Conservation (phyloP, 1,140 invertebrate species). For the Holcopasites calliopsidis region DNA sequence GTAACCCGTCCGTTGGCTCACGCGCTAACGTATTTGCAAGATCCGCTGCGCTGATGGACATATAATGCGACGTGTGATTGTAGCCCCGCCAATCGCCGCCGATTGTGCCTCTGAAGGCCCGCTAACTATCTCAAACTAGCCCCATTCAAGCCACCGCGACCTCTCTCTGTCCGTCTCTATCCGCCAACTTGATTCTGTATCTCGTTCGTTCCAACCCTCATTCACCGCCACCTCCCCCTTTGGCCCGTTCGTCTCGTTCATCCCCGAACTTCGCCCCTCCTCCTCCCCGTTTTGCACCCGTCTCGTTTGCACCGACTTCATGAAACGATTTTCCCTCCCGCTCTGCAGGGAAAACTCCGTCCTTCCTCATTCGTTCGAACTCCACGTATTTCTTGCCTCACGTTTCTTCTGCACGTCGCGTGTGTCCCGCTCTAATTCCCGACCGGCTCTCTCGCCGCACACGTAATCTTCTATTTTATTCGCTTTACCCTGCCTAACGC, state of each 20-base stretch:
- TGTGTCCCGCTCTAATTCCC: slow-evolving; percentile 38
- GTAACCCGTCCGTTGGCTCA: slow-evolving; percentile 58
- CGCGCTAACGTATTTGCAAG: slow-evolving; percentile 71
- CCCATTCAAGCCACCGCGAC: slow-evolving; percentile 75
- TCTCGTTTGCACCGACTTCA: slow-evolving; percentile 28
- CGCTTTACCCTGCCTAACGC: slow-evolving; percentile 28
- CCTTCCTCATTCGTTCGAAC: background rate
- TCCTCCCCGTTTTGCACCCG: too few species aligned
- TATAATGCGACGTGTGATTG: slow-evolving; percentile 77
- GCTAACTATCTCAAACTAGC: slow-evolving; percentile 80
- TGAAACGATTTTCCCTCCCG: slow-evolving; percentile 15
- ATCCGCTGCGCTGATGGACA: slow-evolving; percentile 72
- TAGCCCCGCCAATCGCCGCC: slow-evolving; percentile 78
- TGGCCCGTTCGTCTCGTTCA: slow-evolving; percentile 6
- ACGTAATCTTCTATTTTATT: slow-evolving; percentile 37
- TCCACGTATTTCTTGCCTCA: slow-evolving; percentile 39
- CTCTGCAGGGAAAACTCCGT: background rate
- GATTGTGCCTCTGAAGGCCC: slow-evolving; percentile 79
- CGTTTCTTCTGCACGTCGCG: slow-evolving; percentile 24
- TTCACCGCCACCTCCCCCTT: slow-evolving; percentile 14
- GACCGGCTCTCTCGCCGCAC: slow-evolving; percentile 24
- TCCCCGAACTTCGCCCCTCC: slow-evolving; percentile 1
- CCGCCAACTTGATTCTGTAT: slow-evolving; percentile 26
- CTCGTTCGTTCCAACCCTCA: slow-evolving; percentile 31
- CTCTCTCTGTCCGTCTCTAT: slow-evolving; percentile 62